Base-by-base conservation (phyloP, 1,140 invertebrate genomes). In the Lasioglossum albipes region DNA sequence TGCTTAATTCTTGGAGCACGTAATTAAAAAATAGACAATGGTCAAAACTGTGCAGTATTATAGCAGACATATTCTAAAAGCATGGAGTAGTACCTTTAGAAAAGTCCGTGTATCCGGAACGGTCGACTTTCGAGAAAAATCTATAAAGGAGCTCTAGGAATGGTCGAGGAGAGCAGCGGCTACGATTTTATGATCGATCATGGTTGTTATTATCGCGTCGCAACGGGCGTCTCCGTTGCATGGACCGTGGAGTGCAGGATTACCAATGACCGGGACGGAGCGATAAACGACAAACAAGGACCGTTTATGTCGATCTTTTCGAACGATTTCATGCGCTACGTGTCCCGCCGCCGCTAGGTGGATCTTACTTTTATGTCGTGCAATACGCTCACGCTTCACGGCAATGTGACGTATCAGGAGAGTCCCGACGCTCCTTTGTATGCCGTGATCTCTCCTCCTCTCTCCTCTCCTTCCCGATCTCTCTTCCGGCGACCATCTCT, bases 261-360 rank as follows among this genome's bases (percentile, higher is more conserved):
- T 79, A 81, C 84, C 66, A 73, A 13, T 31, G 74, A 72, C 68
- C 73, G 75, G 49, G 75, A 75, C 84, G 81, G 66, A 86, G 84
- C 84, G 84, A 86, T 87, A 87, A 87, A 87, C 85, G 79, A 64
- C 31, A 42, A 65, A 64, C 57, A 64, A 81, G 65, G 22, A 52
- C 75, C 84, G 84, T 87, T 86, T 82, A 86, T 73, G 67, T 86
- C 84, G 77, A 79, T 81, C 78, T 66, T 84, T 75, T 83, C 70
- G 74, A 62, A 67, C 84, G 84, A 86, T 87, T 86, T 87, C 81
- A 84, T 81, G 84, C 84, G 75, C 86, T 86, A 85, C 85, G 84
- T 85, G 81, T 74, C 78, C 72, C 59, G n/a, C 61, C 45, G 49
- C 27, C 62, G 13, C 65, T 49, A 59, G 72, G 31, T 77, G 70